Base-by-base conservation (phyloP, 2,888 invertebrate species). In the Dusona sp. region DNA sequence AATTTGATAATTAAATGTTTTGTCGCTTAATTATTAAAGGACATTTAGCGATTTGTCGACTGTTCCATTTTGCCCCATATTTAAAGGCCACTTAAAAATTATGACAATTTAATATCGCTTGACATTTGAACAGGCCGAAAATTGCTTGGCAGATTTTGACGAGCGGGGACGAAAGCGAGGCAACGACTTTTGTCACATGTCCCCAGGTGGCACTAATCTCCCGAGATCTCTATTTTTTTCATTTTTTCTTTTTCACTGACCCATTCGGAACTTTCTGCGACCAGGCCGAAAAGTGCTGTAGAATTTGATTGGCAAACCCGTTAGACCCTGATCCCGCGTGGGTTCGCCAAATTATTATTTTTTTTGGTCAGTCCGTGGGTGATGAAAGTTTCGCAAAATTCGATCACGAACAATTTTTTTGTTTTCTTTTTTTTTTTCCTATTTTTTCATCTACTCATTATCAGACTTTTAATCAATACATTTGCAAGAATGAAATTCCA, bases 361-460 rank as follows among this genome's bases (percentile, higher is more conserved):
- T 65, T 74, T 83, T 42, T 68, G 61, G 79, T 38, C 54, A 16
- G 25, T 42, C 61, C 68, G 88, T 87, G 78, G 84, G 85, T 77
- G 86, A 33, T 0, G 13, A 61, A 68, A 79, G 79, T 78, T 79
- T 72, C 61, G 16, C 13, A 29, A 61, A 61, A 61, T 29, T 3
- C 29, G 29, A 29, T 61, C 16, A 1, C 7, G 8, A 54, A 61
- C 7, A n/a, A 61, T 29, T 2, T 16, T 16, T 57, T 2, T 42
- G n/a, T 42, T 2, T 11, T 13, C 13, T 13, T 42, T 42, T 13
- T 11, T 42, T 42, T 1, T 0, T 11, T 7, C 11, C 11, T 1
- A 42, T 29, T 16, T 6, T 25, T 29, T 29, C 29, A 7, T 61
- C 6, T 16, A 6, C 61, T 29, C 16, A 3, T 61, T 61, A 29